Base-by-base conservation (phyloP, 2,113 vertebrate species). In the Dipodomys stephensi region DNA sequence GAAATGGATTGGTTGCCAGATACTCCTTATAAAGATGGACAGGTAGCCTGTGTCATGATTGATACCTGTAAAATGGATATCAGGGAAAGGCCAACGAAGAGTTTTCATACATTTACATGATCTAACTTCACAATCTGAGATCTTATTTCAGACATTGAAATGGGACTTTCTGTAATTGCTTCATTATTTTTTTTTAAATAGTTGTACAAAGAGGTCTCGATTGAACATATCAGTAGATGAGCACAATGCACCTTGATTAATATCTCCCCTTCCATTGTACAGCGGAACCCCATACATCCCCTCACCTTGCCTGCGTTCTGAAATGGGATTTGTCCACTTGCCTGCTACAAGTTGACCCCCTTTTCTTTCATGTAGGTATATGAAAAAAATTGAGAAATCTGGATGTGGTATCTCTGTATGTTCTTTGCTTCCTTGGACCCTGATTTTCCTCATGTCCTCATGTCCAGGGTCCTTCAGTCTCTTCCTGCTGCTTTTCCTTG, bases 391-490 rank as follows among this genome's bases (percentile, higher is more conserved):
- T 27, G 76, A 71, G 81, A 74, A 53, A 78, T 12, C 65, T 25
- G 67, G n/a, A 57, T 35, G 2, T 3, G 0, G 57, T 11, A 12
- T 74, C 67, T 65, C 57, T 39, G 0, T n/a, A 3, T 3, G 44
- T 8, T 19, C 35, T n/a, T 7, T 12, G 7, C 23, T 81, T 7
- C 11, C 9, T 22, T 7, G 7, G 76, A 20, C 39, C 12, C 39
- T 12, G 23, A 32, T 30, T 30, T 57, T 4, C 11, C 7, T 30
- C 4, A 1, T n/a, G 35, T 39, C 73, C 12, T 0, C 19, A 18
- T 22, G 2, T 49, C 86, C 15, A 13, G 27, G 22, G 49, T 35
- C 57, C 35, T 68, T 25, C 8, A 5, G 73, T 19, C 18, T 62
- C 60, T 57, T 30, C 20, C 0, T 2, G 10, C 53, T 27, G 30